Evolutionary conservation across 2,888 invertebrate species (phyloP).

Genomic region (Colostygia pectinataria): DNA sequence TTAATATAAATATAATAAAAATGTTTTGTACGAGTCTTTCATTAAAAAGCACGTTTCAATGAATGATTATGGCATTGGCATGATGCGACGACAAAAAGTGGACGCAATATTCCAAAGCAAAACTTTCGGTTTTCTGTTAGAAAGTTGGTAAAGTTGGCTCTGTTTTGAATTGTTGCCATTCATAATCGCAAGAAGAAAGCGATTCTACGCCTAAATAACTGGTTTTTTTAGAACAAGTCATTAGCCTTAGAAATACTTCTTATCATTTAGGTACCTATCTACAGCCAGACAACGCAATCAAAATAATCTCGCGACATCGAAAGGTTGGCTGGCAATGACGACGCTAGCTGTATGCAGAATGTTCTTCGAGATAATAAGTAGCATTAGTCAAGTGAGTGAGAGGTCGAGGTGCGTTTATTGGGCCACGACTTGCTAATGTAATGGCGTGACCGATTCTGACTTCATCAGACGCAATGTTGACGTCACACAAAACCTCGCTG

Average conservation of each 20-base stretch:
- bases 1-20: no score
- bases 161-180: neutral
- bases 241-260: conserved; percentile 8
- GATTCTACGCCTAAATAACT: neutral
- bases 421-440: conserved; percentile 32
- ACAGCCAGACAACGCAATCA: conserved; percentile 4
- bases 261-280: conserved; percentile 11
- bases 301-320: conserved; percentile 16
- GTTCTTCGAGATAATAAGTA: conserved; percentile 8
- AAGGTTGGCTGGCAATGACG: conserved; percentile 1
- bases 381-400: conserved; percentile 2
- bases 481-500: conserved; percentile 40
- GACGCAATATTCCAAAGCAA: no score
- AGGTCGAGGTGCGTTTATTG: conserved; percentile 25
- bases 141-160: neutral
- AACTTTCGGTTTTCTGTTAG: neutral
- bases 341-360: conserved; percentile 8
- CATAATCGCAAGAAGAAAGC: conserved; percentile 1
- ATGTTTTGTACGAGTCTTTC: no score
- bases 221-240: conserved; percentile 1
- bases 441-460: conserved; percentile 55
- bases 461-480: conserved; percentile 52
- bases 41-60: no score
- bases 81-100: no score
- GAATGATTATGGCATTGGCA: no score